A percentile compares a stretch with the other conserved stretches of the same genome.
Evolutionary conservation across 2,888 invertebrate species (phyloP).

Genomic region (Neria commutata): DNA sequence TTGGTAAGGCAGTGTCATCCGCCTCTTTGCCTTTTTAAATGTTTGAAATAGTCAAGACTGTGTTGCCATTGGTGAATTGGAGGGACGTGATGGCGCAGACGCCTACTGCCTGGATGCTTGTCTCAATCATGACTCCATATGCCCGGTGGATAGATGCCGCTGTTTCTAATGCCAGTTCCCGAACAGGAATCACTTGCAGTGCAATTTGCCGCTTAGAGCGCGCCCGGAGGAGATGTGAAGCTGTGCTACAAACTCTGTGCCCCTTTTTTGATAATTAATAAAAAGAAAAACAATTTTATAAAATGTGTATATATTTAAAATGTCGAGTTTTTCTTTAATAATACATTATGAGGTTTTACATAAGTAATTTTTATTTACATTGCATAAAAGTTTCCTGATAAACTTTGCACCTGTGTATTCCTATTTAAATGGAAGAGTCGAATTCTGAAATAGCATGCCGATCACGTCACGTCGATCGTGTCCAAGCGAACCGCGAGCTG

Average conservation of each 20-base stretch:
- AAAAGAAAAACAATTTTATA: too few relatives aligned
- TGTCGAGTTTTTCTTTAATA: too few relatives aligned
- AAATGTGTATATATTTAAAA: too few relatives aligned
- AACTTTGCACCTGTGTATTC: too few relatives aligned
- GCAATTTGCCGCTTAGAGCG: not conserved
- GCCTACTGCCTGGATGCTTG: conserved; percentile 87
- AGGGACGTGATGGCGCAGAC: conserved; percentile 76
- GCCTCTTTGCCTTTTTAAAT: not conserved
- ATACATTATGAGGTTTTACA: too few relatives aligned
- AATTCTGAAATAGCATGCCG: too few relatives aligned
- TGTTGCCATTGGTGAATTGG: conserved; percentile 78
- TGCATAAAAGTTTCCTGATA: too few relatives aligned
- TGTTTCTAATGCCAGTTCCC: conserved; percentile 62
- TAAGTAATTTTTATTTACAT: too few relatives aligned
- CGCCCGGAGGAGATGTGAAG: conserved; percentile 21
- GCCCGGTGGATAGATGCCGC: conserved; percentile 74
- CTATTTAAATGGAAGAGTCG: too few relatives aligned
- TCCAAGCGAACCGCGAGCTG: too few relatives aligned
- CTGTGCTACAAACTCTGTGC: conserved; percentile 39
- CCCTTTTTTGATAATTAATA: conserved; percentile 20
- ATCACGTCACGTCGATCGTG: too few relatives aligned
- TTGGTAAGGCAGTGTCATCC: not conserved
- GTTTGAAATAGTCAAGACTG: conserved; percentile 73
- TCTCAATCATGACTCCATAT: conserved; percentile 76
- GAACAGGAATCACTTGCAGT: not conserved